Evolutionary conservation across 2,888 invertebrate species (phyloP).

Genomic region (Gari tellinella): DNA sequence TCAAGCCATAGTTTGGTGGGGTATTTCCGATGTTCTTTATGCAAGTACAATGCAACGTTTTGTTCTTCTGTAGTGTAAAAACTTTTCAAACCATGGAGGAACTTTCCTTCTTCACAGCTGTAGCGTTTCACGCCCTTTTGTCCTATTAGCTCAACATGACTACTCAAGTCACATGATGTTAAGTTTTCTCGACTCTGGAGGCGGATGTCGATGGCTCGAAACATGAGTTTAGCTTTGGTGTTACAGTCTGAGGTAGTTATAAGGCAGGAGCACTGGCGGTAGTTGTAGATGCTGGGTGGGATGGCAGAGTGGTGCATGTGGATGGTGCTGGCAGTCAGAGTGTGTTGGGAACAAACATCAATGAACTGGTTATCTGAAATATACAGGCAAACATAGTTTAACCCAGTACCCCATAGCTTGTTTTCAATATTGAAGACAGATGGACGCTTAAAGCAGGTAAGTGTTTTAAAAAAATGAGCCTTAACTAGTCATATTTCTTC

Average conservation of each 20-base stretch:
- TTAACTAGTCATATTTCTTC: too few species aligned
- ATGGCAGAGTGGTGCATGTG: conserved; percentile 51
- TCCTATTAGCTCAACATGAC: conserved; percentile 56
- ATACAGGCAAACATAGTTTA: too few species aligned
- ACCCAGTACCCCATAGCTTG: too few species aligned
- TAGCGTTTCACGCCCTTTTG: conserved; percentile 36
- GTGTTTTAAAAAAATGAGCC: too few species aligned
- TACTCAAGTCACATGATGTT: conserved; percentile 46
- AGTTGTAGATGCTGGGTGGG: conserved; percentile 31
- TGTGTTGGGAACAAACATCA: conserved; percentile 53
- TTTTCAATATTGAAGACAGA: too few species aligned
- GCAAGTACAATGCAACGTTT: conserved; percentile 56
- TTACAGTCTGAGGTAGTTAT: conserved; percentile 63
- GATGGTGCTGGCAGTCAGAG: conserved; percentile 31
- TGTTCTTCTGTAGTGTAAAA: conserved; percentile 41
- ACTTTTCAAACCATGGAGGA: conserved; percentile 43
- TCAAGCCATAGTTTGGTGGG: conserved; percentile 64
- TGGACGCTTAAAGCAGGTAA: too few species aligned
- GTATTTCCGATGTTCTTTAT: conserved; percentile 51
- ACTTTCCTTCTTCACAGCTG: conserved; percentile 31
- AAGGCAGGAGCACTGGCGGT: conserved; percentile 59
- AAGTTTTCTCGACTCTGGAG: conserved; percentile 57
- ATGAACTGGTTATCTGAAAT: conserved; percentile 53
- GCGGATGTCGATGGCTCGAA: conserved; percentile 59
- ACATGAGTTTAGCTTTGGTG: conserved; percentile 54